These are phyloP conservation scores for Chrosomus eos DNA, from an alignment of 2,797 vertebrate species.

Conservation along the genomic window DNA sequence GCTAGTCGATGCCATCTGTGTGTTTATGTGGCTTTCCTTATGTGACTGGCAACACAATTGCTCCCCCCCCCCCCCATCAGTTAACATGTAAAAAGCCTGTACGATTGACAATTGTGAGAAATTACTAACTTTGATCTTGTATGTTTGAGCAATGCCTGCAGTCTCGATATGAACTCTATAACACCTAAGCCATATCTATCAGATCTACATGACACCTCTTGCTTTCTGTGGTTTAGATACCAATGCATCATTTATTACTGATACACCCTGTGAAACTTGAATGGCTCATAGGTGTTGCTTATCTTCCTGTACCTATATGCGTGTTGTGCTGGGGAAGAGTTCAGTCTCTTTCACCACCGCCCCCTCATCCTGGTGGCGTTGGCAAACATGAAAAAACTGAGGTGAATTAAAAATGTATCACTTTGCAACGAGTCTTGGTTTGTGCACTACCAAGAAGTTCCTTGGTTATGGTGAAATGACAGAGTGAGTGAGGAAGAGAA, in stretches of 20 bases:
- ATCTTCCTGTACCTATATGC: background rate
- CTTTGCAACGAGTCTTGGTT: slow-evolving; percentile 61
- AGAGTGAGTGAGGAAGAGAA: slow-evolving; percentile 54
- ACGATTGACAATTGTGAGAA: slow-evolving; percentile 6
- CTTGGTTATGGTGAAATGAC: slow-evolving; percentile 65
- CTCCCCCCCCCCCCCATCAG: background rate
- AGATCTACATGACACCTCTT: slow-evolving; percentile 27
- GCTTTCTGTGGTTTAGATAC: slow-evolving; percentile 26
- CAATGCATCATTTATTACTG: slow-evolving; percentile 40
- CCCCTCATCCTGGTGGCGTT: slow-evolving; percentile 67
- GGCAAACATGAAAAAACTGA: slow-evolving; percentile 72
- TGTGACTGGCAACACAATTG: background rate
- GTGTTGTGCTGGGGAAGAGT: slow-evolving; percentile 24
- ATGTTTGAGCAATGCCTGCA: slow-evolving; percentile 45
- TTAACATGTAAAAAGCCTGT: slow-evolving; percentile 6
- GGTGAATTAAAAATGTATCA: slow-evolving; percentile 80
- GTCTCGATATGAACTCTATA: slow-evolving; percentile 43
- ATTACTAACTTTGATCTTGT: background rate
- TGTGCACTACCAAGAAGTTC: slow-evolving; percentile 52
- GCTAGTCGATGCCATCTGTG: slow-evolving; percentile 11
- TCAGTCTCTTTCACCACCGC: slow-evolving; percentile 37
- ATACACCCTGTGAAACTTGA: slow-evolving; percentile 23
- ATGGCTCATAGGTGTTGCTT: slow-evolving; percentile 34
- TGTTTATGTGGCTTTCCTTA: slow-evolving; percentile 7
- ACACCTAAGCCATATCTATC: slow-evolving; percentile 16